Evolutionary conservation across 2,797 vertebrate genomes (phyloP).

Genomic region (Malacoctenus gilli): DNA sequence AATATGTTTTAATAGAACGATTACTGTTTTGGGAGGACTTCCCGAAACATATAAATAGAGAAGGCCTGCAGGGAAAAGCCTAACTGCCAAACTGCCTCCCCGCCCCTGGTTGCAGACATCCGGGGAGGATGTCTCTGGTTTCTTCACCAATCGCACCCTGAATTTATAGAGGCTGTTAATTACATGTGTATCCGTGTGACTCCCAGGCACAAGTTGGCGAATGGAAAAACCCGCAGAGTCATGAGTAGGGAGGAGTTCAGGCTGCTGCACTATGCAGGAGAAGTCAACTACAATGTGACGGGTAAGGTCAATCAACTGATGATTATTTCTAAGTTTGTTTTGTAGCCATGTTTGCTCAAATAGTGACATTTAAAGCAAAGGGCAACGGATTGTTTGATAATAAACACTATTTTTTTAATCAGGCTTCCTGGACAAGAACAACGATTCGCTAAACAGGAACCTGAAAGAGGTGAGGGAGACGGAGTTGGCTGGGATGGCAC

Average conservation of each 20-base stretch:
- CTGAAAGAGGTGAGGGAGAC: conserved; percentile 90
- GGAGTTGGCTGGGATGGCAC: conserved; percentile 1
- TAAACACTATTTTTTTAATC: conserved; percentile 1
- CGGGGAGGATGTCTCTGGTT: no score
- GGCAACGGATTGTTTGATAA: conserved; percentile 19
- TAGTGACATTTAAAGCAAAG: neutral
- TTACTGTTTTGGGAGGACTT: no score
- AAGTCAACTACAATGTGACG: conserved; percentile 94
- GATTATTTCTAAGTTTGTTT: conserved; percentile 2
- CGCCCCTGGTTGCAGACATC: no score
- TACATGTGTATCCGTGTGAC: conserved; percentile 17
- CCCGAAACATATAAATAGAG: no score
- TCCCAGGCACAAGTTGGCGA: conserved; percentile 93
- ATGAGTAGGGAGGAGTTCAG: conserved; percentile 93
- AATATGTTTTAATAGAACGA: no score
- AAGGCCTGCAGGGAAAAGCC: no score
- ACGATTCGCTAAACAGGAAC: conserved; percentile 94
- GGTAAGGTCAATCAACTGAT: conserved; percentile 75
- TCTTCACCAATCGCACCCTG: no score
- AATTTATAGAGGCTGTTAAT: no score
- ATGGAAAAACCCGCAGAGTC: conserved; percentile 91
- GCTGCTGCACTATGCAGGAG: conserved; percentile 94
- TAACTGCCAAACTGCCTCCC: no score
- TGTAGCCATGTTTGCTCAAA: neutral
- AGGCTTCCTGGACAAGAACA: conserved; percentile 98